These are phyloP conservation scores for Drosophila neonasuta DNA, from an alignment of 2,888 invertebrate species.

Conservation along the genomic window DNA sequence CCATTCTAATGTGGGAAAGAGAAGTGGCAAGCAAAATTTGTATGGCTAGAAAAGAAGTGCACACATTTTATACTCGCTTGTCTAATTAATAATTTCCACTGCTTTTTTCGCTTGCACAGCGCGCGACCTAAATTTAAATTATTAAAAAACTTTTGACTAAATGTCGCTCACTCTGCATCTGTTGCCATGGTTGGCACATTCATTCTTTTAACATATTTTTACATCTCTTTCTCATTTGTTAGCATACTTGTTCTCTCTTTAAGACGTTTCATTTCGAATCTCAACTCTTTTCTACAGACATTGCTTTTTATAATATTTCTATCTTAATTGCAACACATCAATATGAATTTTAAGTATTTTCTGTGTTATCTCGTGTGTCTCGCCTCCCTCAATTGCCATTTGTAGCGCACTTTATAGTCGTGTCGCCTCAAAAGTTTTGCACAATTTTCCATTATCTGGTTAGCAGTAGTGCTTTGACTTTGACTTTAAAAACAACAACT, in stretches of 20 bases:
- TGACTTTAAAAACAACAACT: conserved; percentile 26
- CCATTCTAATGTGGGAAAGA: too few species aligned
- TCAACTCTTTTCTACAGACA: too few species aligned
- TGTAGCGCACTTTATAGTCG: conserved; percentile 1
- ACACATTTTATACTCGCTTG: background rate
- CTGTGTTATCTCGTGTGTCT: background rate
- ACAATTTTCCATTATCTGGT: conserved; percentile 37
- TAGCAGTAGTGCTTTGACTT: conserved; percentile 39
- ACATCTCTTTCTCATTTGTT: too few species aligned
- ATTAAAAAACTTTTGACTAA: background rate
- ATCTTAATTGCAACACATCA: background rate
- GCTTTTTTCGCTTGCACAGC: background rate
- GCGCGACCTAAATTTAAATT: background rate
- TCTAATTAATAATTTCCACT: background rate
- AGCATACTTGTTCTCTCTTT: too few species aligned
- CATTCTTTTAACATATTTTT: too few species aligned
- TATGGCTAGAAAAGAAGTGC: background rate
- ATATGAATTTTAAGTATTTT: background rate
- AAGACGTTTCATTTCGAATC: too few species aligned
- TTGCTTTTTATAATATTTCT: background rate
- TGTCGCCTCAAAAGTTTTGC: background rate
- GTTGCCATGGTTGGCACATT: background rate
- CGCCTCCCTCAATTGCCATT: background rate
- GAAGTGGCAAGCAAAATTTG: background rate
- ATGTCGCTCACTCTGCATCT: background rate